phyloP scores from a whole-genome alignment of 1,140 invertebrate genomes.

The Rhopalosiphum maidis region DNA sequence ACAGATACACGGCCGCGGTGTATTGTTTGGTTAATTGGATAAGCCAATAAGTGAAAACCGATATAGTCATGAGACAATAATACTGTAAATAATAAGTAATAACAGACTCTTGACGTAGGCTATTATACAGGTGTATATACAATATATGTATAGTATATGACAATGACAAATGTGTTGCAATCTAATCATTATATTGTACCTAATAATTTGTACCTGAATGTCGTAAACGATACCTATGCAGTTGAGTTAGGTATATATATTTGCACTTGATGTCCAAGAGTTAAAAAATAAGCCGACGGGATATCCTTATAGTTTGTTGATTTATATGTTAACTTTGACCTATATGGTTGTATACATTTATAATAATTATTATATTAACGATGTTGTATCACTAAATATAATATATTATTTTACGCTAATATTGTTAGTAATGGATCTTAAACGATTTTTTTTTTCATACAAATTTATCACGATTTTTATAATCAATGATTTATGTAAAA shows the following conservation, averaged over 20 bases:
- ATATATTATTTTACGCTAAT: neutral
- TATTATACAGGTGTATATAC: neutral
- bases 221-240: neutral
- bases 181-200: neutral
- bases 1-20: neutral
- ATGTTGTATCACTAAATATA: neutral
- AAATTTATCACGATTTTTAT: neutral
- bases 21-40: conserved; percentile 45
- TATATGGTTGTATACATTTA: neutral
- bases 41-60: conserved; percentile 25
- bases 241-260: neutral
- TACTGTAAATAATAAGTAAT: conserved; percentile 16
- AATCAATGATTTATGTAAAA: neutral
- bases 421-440: neutral
- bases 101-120: neutral
- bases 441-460: neutral
- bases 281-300: neutral
- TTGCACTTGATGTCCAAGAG: neutral
- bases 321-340: neutral
- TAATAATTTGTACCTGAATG: neutral
- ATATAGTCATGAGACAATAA: conserved; percentile 22
- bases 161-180: neutral
- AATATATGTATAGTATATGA: neutral
- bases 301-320: neutral
- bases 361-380: neutral